Evolutionary conservation across 2,113 vertebrate genomes (phyloP).

Genomic region (Hiodon tergisus): DNA sequence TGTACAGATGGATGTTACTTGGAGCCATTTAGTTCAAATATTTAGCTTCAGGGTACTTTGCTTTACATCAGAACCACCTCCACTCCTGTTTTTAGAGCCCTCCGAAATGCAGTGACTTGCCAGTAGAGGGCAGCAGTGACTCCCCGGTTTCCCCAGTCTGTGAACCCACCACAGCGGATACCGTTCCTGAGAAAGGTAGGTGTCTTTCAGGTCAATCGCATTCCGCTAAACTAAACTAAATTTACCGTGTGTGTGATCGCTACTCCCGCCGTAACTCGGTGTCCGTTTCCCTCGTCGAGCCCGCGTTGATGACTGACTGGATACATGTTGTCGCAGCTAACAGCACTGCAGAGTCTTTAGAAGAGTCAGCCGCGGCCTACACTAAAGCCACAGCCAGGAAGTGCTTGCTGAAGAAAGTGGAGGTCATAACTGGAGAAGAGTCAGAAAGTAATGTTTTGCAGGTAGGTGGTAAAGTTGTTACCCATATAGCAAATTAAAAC

Average conservation of each 20-base stretch:
- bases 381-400: constrained; percentile 75
- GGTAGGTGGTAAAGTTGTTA: constrained; percentile 44
- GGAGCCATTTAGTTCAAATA: no score
- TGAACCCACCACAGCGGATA: constrained; percentile 66
- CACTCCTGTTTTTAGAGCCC: constrained; percentile 57
- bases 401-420: constrained; percentile 74
- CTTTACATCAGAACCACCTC: no score
- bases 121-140: constrained; percentile 66
- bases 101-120: constrained; percentile 62
- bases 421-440: constrained; percentile 80
- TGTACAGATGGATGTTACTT: no score
- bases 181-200: constrained; percentile 71
- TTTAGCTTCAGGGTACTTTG: no score
- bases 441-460: constrained; percentile 78
- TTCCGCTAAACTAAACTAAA: neutral
- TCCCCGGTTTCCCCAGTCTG: constrained; percentile 57
- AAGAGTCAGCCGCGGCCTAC: constrained; percentile 78
- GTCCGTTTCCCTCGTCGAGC: neutral
- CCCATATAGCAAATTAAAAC: no score
- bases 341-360: constrained; percentile 71
- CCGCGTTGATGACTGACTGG: neutral
- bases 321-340: constrained; percentile 49
- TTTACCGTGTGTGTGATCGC: neutral
- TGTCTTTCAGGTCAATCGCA: neutral
- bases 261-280: neutral